These are phyloP conservation scores for Xiphias gladius DNA, from an alignment of 2,113 vertebrate species.

Conservation along the genomic window DNA sequence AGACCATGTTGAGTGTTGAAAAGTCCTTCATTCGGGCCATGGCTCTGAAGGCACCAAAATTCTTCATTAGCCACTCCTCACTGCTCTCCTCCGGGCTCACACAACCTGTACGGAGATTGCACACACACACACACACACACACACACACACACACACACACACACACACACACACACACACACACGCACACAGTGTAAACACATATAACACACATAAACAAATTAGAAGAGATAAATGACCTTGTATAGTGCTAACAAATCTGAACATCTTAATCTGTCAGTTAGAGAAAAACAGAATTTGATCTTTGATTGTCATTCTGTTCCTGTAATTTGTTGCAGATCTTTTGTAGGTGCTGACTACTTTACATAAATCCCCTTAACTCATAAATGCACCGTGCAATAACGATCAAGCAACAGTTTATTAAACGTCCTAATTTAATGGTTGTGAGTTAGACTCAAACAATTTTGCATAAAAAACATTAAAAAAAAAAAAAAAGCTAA, in stretches of 20 bases:
- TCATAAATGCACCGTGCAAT: too few species aligned
- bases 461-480: too few species aligned
- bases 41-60: conserved; percentile 82
- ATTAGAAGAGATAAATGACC: not conserved
- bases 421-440: too few species aligned
- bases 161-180: conserved; percentile 1
- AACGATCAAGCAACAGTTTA: too few species aligned
- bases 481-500: too few species aligned
- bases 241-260: not conserved
- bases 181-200: not conserved
- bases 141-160: conserved; percentile 6
- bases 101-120: conserved; percentile 71
- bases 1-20: conserved; percentile 77
- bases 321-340: too few species aligned
- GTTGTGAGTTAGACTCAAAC: too few species aligned
- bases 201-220: not conserved
- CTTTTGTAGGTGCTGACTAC: too few species aligned
- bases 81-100: conserved; percentile 62
- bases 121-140: not conserved
- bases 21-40: conserved; percentile 81
- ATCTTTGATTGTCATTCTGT: too few species aligned
- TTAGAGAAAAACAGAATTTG: too few species aligned
- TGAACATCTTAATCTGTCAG: not conserved
- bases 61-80: conserved; percentile 83
- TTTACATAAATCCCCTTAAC: too few species aligned